Evolutionary conservation across 2,888 invertebrate species (phyloP), one percentile per base, ranked within the genome.

Genomic region (Callyntrura sp.): DNA sequence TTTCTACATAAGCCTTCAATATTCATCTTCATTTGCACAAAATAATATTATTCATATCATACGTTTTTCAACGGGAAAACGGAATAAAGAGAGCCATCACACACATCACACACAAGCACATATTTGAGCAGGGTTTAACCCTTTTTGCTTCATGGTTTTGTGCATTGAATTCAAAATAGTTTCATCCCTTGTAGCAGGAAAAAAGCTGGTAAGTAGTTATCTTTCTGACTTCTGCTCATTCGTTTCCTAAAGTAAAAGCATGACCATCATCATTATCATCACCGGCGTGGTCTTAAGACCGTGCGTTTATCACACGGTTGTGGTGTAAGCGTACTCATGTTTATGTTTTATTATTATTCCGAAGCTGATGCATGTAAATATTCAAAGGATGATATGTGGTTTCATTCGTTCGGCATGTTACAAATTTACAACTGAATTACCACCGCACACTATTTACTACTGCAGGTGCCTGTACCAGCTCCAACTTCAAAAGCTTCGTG

Each of bases 101-200:
- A 48, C 48, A 70, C 73, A 82, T 82, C 62, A 62, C 51, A 48
- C 48, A 70, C 4, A 76, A 51, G 48, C 62, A 55, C 68, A 48
- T 83, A 76, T 76, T 51, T 76, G 73, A 76, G 20, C 17, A 81
- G 82, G 76, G 88, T 88, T 88, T 60, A 88, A 82, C 88, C 88
- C 88, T 88, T 88, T 88, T 88, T 55, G 35, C 48, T 70, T 73
- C 43, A 23, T 68, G 23, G 25, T 45, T 88, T 79, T 88, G 88
- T 88, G 88, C 88, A 60, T 73, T 88, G 88, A 88, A 88, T 88
- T 88, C 82, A 73, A 82, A 88, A 88, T 76, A 76, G 73, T 78
- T n/a, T 70, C 84, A 70, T 84, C 70, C 12, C 45, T 35, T 17
- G 51, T 60, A 79, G 12, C 23, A 51, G 73, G 28, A 17, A 25